Conservation (phyloP, 2,797 vertebrate genomes). For the Neopelma chrysocephalum region DNA sequence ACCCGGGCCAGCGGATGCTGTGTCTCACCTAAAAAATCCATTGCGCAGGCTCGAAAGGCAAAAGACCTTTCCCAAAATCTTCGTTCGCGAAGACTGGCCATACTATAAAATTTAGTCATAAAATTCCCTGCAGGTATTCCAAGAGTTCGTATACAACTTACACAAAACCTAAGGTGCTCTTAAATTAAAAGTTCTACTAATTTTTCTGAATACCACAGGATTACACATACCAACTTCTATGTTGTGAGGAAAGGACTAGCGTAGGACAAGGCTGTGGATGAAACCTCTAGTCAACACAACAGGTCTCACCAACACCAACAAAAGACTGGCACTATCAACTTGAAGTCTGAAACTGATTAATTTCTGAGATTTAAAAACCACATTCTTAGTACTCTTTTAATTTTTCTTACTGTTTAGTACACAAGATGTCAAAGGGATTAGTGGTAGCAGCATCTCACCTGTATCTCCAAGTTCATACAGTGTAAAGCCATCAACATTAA, state of each 20-base stretch:
- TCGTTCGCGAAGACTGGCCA: too few species aligned
- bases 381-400: background rate
- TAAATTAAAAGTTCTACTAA: background rate
- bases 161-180: background rate
- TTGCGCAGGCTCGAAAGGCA: too few species aligned
- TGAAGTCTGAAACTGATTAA: background rate
- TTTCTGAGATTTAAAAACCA: background rate
- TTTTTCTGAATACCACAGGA: background rate
- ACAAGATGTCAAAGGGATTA: background rate
- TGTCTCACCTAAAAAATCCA: too few species aligned
- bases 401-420: background rate
- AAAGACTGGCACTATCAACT: background rate
- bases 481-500: constrained; percentile 91
- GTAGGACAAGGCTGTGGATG: background rate
- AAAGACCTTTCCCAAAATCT: too few species aligned
- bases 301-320: background rate
- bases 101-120: background rate
- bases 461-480: constrained; percentile 97
- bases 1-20: too few species aligned
- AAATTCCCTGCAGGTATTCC: background rate
- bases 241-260: background rate
- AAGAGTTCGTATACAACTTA: background rate
- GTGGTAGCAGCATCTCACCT: constrained; percentile 74
- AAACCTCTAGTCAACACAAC: background rate
- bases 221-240: background rate